A percentile compares a stretch with the other conserved stretches of the same genome.
These are phyloP conservation scores for Spodoptera exigua DNA, from an alignment of 2,888 invertebrate species.

Conservation along the genomic window DNA sequence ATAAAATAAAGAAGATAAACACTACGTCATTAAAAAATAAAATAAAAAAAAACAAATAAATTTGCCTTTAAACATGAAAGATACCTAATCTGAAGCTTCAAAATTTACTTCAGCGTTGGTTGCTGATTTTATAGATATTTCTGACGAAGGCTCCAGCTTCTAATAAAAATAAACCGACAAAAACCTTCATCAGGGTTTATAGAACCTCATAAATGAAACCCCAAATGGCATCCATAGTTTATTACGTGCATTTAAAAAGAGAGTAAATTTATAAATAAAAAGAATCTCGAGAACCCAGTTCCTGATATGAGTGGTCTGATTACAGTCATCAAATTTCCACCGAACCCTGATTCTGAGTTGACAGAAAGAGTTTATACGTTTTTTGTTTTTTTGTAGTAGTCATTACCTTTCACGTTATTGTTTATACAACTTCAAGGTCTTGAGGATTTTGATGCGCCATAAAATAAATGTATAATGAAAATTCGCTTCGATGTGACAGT, in stretches of 20 bases:
- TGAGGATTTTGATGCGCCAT: slow-evolving; percentile 40
- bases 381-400: slow-evolving; percentile 60
- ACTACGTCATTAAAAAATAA: no score
- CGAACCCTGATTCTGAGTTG: slow-evolving; percentile 54
- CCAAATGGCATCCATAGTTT: slow-evolving; percentile 8
- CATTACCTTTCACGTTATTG: slow-evolving; percentile 59
- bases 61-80: no score
- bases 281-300: slow-evolving; percentile 27
- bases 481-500: slow-evolving; percentile 43
- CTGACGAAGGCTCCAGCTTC: no score
- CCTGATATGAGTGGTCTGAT: slow-evolving; percentile 51
- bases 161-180: no score
- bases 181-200: no score
- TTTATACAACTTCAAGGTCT: slow-evolving; percentile 55
- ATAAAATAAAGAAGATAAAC: no score
- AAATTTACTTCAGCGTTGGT: no score
- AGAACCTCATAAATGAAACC: background rate
- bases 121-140: no score
- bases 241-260: slow-evolving; percentile 24
- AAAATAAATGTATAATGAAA: slow-evolving; percentile 55
- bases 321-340: slow-evolving; percentile 45
- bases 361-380: slow-evolving; percentile 61
- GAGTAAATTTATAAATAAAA: slow-evolving; percentile 42
- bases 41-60: no score
- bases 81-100: no score